A percentile compares a stretch with the other conserved stretches of the same genome.
Conservation (phyloP, 2,888 invertebrate genomes). For the Brachyopa scutellaris region DNA sequence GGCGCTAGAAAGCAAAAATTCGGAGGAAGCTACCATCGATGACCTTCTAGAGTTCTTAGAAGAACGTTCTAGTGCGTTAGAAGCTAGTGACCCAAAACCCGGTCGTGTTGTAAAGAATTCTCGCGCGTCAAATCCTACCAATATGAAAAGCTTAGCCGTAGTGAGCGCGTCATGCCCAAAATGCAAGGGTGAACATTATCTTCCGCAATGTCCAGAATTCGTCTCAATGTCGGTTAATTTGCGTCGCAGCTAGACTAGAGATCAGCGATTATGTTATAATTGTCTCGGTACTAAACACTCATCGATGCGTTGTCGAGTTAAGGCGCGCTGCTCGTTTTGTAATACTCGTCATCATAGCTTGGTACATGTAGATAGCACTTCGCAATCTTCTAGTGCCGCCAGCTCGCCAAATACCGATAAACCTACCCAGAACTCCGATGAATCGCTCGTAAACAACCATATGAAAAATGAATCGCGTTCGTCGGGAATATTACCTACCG, state of each 20-base stretch:
- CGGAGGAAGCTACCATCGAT: neutral
- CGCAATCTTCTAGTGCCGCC: too few relatives aligned
- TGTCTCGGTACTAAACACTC: conserved; percentile 23
- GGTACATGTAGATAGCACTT: too few relatives aligned
- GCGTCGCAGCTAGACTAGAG: neutral
- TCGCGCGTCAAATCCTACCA: too few relatives aligned
- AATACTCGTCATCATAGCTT: neutral
- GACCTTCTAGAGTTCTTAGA: neutral
- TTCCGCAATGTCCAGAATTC: neutral
- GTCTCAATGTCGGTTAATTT: neutral
- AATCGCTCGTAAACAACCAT: neutral
- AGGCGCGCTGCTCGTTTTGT: neutral
- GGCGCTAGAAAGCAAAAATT: neutral
- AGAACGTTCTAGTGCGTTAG: neutral
- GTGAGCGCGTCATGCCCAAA: neutral
- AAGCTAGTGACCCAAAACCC: neutral
- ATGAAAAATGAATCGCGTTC: neutral
- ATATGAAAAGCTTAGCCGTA: too few relatives aligned
- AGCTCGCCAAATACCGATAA: too few relatives aligned
- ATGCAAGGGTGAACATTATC: neutral
- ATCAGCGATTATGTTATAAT: conserved; percentile 3
- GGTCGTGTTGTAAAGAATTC: too few relatives aligned
- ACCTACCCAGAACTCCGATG: too few relatives aligned
- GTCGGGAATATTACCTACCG: neutral
- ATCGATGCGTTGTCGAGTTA: conserved; percentile 11